Evolutionary conservation across 2,113 vertebrate species (phyloP).

Genomic region (Aspiorhynchus laticeps): DNA sequence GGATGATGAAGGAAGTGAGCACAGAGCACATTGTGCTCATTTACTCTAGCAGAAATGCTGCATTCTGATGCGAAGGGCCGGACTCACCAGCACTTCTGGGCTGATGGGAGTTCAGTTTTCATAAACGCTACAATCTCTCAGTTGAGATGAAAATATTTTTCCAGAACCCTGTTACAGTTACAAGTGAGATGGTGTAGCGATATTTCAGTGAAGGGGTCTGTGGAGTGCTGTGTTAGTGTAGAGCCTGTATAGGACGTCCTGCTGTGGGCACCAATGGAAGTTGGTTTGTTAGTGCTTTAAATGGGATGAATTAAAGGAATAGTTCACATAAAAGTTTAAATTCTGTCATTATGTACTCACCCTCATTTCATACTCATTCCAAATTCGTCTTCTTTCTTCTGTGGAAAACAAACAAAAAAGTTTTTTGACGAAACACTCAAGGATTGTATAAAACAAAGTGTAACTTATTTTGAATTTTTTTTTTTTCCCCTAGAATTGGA

Average conservation of each 20-base stretch:
- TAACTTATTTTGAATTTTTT: too few relatives aligned
- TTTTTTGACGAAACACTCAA: too few relatives aligned
- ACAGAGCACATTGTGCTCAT: constrained; percentile 37
- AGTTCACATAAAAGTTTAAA: too few relatives aligned
- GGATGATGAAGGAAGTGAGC: background rate
- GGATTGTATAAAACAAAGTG: too few relatives aligned
- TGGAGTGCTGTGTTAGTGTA: background rate
- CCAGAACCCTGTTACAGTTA: background rate
- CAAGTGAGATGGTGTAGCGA: background rate
- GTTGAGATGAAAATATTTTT: background rate
- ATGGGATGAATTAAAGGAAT: background rate
- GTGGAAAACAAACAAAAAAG: too few relatives aligned
- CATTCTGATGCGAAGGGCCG: background rate
- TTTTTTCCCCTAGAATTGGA: too few relatives aligned
- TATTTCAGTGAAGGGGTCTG: background rate
- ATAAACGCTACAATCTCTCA: background rate
- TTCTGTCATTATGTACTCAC: too few relatives aligned
- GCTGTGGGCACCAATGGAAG: background rate
- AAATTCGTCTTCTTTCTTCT: too few relatives aligned
- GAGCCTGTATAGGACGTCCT: background rate
- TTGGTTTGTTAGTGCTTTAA: background rate
- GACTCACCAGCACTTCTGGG: background rate
- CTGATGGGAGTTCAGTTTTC: constrained; percentile 15
- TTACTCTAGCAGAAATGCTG: background rate
- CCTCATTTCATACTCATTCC: too few relatives aligned